Evolutionary conservation across 2,113 vertebrate species (phyloP).

Genomic region (Haemorhous mexicanus): DNA sequence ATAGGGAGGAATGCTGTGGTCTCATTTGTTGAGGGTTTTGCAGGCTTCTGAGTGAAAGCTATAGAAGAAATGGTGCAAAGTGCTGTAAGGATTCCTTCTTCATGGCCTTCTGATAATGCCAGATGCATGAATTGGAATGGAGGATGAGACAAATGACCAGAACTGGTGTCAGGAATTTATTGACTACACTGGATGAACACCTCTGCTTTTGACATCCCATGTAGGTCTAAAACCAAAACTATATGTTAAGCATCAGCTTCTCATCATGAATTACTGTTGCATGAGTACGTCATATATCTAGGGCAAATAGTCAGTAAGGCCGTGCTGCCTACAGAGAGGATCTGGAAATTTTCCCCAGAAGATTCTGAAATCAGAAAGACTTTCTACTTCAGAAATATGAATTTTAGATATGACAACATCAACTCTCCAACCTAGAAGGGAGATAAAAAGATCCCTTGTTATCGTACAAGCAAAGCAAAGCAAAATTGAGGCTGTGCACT

Average conservation of each 20-base stretch:
- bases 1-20: background rate
- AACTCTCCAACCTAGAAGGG: background rate
- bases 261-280: background rate
- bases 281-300: background rate
- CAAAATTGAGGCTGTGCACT: background rate
- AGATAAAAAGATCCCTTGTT: background rate
- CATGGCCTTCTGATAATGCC: background rate
- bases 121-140: background rate
- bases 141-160: background rate
- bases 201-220: background rate
- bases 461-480: background rate
- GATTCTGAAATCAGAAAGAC: background rate
- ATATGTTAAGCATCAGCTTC: background rate
- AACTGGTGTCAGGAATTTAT: background rate
- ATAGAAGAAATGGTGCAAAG: background rate
- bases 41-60: background rate
- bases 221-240: background rate
- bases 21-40: background rate
- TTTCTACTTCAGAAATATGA: background rate
- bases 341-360: background rate
- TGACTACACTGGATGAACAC: background rate
- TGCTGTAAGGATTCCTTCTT: background rate
- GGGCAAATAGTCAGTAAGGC: background rate
- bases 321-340: background rate
- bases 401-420: background rate